Conservation (phyloP, 2,888 invertebrate genomes). For the Monopis laevigella region DNA sequence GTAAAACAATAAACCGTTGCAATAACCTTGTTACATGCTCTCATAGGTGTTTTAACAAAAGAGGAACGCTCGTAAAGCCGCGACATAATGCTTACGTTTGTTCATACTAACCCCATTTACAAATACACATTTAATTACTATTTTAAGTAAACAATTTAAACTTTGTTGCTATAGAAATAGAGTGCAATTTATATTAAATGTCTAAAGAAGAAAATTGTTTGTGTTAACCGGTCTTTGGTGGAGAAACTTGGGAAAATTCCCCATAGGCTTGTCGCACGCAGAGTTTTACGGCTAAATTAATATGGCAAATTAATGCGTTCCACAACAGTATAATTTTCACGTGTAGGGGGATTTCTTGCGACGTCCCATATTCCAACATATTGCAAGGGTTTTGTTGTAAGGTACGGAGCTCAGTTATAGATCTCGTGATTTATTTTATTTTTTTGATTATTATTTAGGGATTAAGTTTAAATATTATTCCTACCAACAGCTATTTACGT, state of each 20-base stretch:
- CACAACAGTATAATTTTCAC: conserved; percentile 62
- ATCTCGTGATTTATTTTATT: too few species aligned
- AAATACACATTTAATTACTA: neutral
- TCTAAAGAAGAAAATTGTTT: conserved; percentile 4
- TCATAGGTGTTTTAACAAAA: conserved; percentile 25
- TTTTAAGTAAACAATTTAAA: neutral
- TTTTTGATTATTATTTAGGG: too few species aligned
- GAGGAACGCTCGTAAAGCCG: conserved; percentile 42
- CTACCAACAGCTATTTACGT: too few species aligned
- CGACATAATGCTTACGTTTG: conserved; percentile 8
- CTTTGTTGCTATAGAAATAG: neutral
- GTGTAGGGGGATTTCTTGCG: conserved; percentile 54
- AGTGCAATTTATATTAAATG: neutral
- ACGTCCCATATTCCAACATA: conserved; percentile 28
- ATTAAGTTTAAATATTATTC: too few species aligned
- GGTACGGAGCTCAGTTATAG: neutral
- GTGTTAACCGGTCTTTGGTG: conserved; percentile 56
- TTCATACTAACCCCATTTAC: neutral
- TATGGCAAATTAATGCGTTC: conserved; percentile 68
- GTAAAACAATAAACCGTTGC: conserved; percentile 10
- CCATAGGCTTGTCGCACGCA: conserved; percentile 57
- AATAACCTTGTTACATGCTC: conserved; percentile 8
- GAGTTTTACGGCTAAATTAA: conserved; percentile 69
- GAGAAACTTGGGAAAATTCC: conserved; percentile 56
- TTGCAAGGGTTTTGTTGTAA: conserved; percentile 4